phyloP scores from a whole-genome alignment of 2,113 vertebrate species.

The Mastomys natalensis region DNA sequence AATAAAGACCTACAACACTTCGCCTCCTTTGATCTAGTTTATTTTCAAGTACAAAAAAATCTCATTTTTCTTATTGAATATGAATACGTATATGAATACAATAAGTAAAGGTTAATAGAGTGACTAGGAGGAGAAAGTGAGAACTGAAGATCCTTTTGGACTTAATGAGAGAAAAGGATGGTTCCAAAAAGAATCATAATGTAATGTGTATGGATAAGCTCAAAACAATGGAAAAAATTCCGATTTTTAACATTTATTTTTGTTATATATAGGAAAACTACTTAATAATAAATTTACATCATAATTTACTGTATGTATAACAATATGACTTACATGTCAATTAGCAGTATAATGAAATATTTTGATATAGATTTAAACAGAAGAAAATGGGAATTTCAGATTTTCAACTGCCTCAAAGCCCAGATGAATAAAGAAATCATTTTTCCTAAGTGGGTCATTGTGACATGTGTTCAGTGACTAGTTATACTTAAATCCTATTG shows the following conservation, averaged over 20 bases:
- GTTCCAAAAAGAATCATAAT: not conserved
- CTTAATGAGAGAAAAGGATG: not conserved
- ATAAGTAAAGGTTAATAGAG: not conserved
- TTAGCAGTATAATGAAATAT: not conserved
- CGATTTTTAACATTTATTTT: not conserved
- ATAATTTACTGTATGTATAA: not conserved
- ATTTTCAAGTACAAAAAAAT: not conserved
- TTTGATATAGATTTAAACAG: not conserved
- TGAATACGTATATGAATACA: not conserved
- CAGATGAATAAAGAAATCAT: not conserved
- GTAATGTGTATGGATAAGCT: not conserved
- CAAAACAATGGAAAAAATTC: not conserved
- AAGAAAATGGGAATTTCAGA: not conserved
- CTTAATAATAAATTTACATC: not conserved
- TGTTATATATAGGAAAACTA: not conserved
- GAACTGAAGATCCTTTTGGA: not conserved
- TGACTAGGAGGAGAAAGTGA: not conserved
- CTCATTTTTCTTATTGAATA: not conserved
- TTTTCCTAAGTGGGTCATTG: not conserved
- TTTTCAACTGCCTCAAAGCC: not conserved
- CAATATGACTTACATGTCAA: not conserved
- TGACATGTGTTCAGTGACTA: not conserved
- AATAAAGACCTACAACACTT: no score
- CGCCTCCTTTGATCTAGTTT: not conserved
- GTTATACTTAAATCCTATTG: not conserved